phyloP scores from a whole-genome alignment of 1,140 invertebrate species.

The Ceratoteleas bidentatus region DNA sequence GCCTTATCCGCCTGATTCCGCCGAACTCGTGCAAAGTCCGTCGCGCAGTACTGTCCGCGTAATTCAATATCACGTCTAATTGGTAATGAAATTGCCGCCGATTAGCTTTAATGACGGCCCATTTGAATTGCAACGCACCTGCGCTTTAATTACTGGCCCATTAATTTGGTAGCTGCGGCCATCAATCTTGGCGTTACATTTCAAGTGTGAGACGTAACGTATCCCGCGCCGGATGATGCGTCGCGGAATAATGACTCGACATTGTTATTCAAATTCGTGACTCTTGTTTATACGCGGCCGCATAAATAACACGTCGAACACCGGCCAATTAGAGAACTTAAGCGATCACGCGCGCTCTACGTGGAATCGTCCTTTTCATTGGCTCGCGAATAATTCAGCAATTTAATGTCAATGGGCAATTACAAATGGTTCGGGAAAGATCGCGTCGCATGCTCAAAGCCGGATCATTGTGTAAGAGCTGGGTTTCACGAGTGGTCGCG shows the following conservation, averaged over 20 bases:
- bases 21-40: too few relatives aligned
- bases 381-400: conserved; percentile 33
- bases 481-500: too few relatives aligned
- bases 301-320: conserved; percentile 47
- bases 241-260: conserved; percentile 48
- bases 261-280: conserved; percentile 62
- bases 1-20: too few relatives aligned
- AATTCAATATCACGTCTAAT: conserved; percentile 40
- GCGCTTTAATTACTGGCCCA: conserved; percentile 49
- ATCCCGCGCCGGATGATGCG: conserved; percentile 37
- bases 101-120: conserved; percentile 58
- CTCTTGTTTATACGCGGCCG: conserved; percentile 46
- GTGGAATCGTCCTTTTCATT: conserved; percentile 32
- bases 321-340: conserved; percentile 49
- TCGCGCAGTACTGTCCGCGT: neutral
- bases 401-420: conserved; percentile 37
- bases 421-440: conserved; percentile 20
- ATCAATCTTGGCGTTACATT: conserved; percentile 57
- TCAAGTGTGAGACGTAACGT: conserved; percentile 41
- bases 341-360: conserved; percentile 38
- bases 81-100: conserved; percentile 45
- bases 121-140: conserved; percentile 57
- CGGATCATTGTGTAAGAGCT: too few relatives aligned
- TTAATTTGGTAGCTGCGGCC: conserved; percentile 52
- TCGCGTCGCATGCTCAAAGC: too few relatives aligned